Percentiles rank a stretch among this genome's conserved stretches.
Evolutionary conservation across 2,888 invertebrate species (phyloP).

Genomic region (Strigamia transsilvanica): DNA sequence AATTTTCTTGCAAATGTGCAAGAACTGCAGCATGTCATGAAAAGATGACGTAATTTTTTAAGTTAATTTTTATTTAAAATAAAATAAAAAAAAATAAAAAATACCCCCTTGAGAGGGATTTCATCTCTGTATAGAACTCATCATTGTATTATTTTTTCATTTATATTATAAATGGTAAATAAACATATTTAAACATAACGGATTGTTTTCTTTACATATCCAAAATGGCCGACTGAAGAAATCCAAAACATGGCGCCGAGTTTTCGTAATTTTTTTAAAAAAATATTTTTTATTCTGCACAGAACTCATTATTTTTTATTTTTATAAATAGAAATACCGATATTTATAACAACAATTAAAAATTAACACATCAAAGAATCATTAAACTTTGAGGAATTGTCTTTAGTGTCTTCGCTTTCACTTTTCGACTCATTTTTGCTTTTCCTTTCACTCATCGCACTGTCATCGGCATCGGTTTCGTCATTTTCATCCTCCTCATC

Average conservation of each 20-base stretch:
- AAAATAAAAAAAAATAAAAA: neutral
- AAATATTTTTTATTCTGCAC: too few species aligned
- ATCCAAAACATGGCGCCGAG: too few species aligned
- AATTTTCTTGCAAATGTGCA: slow-evolving; percentile 9
- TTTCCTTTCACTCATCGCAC: neutral
- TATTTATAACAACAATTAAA: neutral
- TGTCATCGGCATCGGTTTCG: slow-evolving; percentile 12
- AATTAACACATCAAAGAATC: neutral
- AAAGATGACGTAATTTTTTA: slow-evolving; percentile 17
- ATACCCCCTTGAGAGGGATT: slow-evolving; percentile 36
- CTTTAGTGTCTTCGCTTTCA: neutral
- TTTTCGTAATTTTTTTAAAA: too few species aligned
- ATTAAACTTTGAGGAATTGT: neutral
- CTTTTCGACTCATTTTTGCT: neutral
- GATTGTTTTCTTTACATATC: neutral
- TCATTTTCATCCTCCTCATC: slow-evolving; percentile 81
- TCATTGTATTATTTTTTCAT: slow-evolving; percentile 42
- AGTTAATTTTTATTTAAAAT: slow-evolving; percentile 17
- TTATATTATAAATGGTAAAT: slow-evolving; percentile 45
- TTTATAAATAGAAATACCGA: neutral
- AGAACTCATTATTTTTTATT: neutral
- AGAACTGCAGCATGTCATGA: neutral
- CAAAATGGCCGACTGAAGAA: too few species aligned
- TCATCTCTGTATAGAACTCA: slow-evolving; percentile 46
- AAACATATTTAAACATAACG: slow-evolving; percentile 16